A percentile compares a stretch with the other conserved stretches of the same genome.
Evolutionary conservation across 92 coral and sea anemone species (phyloP).

Genomic region (Phenganax subtilis): DNA sequence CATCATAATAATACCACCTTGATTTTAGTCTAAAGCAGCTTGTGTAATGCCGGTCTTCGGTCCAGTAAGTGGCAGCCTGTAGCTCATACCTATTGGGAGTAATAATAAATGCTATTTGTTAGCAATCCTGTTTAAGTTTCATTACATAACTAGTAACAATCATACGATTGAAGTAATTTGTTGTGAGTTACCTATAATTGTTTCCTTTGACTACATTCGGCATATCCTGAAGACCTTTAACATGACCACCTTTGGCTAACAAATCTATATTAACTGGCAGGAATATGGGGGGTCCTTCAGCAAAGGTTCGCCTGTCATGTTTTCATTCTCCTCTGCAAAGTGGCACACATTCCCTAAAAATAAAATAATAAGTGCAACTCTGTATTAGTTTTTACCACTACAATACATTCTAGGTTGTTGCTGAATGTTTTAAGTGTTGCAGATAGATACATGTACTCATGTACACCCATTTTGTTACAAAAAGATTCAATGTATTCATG

Average conservation of each 20-base stretch:
- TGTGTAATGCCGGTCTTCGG: background rate
- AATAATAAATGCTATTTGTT: background rate
- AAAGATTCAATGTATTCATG: background rate
- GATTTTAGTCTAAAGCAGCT: constrained; percentile 1
- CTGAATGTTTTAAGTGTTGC: background rate
- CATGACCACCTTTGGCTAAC: constrained; percentile 11
- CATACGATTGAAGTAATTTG: too few species aligned
- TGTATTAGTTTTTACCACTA: background rate
- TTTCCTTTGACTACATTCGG: constrained; percentile 9
- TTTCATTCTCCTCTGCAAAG: background rate
- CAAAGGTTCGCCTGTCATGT: background rate
- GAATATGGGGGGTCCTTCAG: constrained; percentile 3
- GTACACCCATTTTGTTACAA: background rate
- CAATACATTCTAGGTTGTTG: background rate
- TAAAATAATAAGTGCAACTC: background rate
- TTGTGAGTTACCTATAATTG: background rate
- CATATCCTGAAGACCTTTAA: constrained; percentile 15
- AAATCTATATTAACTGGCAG: constrained; percentile 21
- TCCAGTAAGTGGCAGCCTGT: constrained; percentile 4
- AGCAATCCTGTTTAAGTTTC: background rate
- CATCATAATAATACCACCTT: background rate
- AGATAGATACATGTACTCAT: too few species aligned
- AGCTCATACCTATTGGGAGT: background rate
- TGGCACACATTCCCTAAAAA: background rate
- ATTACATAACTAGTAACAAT: background rate